Evolutionary conservation across 2,797 vertebrate species (phyloP).

Genomic region (Labeo calbasu): DNA sequence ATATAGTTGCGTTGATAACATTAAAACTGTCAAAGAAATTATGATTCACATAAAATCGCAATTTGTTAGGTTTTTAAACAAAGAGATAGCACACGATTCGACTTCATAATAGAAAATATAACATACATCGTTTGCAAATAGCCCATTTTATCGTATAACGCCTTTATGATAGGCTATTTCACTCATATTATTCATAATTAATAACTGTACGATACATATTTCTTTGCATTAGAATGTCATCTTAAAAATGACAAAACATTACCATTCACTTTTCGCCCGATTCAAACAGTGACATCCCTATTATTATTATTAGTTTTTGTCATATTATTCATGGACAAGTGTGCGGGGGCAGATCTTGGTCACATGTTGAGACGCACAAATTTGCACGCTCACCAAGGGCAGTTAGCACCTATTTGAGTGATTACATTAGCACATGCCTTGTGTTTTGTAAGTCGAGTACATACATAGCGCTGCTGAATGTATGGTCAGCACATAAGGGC

Average conservation of each 20-base stretch:
- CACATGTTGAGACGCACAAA: neutral
- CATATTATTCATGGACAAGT: neutral
- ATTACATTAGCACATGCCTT: slow-evolving; percentile 57
- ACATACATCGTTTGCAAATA: neutral
- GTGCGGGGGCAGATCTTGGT: no score
- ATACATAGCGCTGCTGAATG: slow-evolving; percentile 1
- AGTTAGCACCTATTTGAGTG: slow-evolving; percentile 52
- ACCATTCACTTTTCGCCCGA: neutral
- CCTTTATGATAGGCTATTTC: neutral
- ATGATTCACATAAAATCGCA: neutral
- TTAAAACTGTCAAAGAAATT: neutral
- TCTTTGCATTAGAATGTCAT: neutral
- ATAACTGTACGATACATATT: neutral
- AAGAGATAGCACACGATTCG: no score
- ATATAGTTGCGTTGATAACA: neutral
- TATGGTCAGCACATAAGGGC: slow-evolving; percentile 51
- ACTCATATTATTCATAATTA: neutral
- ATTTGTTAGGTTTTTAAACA: neutral
- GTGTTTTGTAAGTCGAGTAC: slow-evolving; percentile 4
- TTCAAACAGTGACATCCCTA: neutral
- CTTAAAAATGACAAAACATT: neutral
- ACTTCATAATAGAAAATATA: no score
- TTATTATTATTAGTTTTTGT: neutral
- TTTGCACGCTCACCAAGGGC: slow-evolving; percentile 22
- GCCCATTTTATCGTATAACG: neutral